phyloP scores from a whole-genome alignment of 2,888 invertebrate genomes.

The Rugalucina vietnamica region DNA sequence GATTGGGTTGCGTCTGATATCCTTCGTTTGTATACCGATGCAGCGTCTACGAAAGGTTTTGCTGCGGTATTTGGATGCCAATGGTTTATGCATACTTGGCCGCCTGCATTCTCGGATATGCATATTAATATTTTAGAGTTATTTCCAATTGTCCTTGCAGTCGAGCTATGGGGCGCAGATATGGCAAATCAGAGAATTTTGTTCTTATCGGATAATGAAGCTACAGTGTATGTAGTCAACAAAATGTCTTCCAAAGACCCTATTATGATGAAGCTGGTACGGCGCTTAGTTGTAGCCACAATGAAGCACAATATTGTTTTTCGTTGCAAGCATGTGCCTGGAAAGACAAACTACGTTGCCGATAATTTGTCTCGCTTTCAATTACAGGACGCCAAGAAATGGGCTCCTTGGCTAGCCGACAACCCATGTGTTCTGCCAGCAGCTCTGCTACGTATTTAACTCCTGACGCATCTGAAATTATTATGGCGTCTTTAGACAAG shows the following conservation, averaged over 20 bases:
- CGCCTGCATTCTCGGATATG: not conserved
- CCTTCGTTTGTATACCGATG: not conserved
- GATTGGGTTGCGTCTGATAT: not conserved
- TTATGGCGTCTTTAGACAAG: not conserved
- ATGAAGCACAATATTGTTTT: constrained; percentile 31
- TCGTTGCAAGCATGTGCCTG: constrained; percentile 32
- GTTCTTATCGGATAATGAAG: constrained; percentile 47
- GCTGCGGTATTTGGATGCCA: constrained; percentile 36
- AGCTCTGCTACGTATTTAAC: not conserved
- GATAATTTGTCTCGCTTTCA: constrained; percentile 38
- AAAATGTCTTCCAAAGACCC: constrained; percentile 26
- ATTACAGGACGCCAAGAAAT: constrained; percentile 38
- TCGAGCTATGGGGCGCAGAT: constrained; percentile 37
- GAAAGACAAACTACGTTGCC: constrained; percentile 28
- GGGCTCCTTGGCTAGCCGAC: not conserved
- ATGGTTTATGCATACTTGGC: constrained; percentile 7
- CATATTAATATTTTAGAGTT: constrained; percentile 26
- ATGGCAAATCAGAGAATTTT: constrained; percentile 40
- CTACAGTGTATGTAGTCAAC: too few species aligned
- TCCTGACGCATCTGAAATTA: too few species aligned
- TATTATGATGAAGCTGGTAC: constrained; percentile 25
- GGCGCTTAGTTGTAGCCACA: constrained; percentile 28
- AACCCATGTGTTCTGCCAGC: not conserved
- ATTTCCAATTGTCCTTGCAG: constrained; percentile 39
- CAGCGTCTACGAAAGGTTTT: constrained; percentile 36